Percentiles rank a stretch among this genome's conserved stretches.
phyloP scores from a whole-genome alignment of 2,888 invertebrate species.

The Pseudococcus longispinus region DNA sequence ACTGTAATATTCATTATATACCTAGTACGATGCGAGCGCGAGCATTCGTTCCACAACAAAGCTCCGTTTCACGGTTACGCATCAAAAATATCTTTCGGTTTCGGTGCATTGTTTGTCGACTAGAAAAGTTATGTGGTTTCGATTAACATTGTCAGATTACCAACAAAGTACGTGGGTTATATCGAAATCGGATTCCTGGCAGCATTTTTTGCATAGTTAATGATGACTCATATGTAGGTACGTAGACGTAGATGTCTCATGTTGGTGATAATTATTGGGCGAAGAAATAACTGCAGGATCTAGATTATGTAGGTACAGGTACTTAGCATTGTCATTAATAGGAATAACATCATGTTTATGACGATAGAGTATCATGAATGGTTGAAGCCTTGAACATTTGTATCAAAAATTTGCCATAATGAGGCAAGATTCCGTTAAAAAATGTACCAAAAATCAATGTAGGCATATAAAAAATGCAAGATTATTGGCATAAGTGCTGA shows the following conservation, averaged over 20 bases:
- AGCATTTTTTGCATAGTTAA: not conserved
- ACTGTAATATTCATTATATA: not conserved
- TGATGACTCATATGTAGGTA: not conserved
- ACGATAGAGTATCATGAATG: no score
- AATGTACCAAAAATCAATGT: no score
- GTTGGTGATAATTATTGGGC: not conserved
- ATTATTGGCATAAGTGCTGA: no score
- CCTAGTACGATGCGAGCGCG: not conserved
- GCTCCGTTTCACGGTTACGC: slow-evolving; percentile 18
- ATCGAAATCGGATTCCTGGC: not conserved
- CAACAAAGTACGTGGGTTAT: not conserved
- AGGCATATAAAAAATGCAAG: no score
- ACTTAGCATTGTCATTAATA: no score
- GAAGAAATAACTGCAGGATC: not conserved
- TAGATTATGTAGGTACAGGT: not conserved
- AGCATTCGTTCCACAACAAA: not conserved
- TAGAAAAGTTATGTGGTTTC: not conserved
- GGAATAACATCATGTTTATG: no score
- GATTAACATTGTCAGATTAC: not conserved
- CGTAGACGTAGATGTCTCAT: not conserved
- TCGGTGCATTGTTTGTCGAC: not conserved
- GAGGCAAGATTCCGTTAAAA: no score
- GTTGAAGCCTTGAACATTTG: no score
- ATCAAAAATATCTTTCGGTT: not conserved
- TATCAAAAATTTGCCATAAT: no score